phyloP scores from a whole-genome alignment of 1,140 invertebrate genomes.

The Apocrypta bakeri region DNA sequence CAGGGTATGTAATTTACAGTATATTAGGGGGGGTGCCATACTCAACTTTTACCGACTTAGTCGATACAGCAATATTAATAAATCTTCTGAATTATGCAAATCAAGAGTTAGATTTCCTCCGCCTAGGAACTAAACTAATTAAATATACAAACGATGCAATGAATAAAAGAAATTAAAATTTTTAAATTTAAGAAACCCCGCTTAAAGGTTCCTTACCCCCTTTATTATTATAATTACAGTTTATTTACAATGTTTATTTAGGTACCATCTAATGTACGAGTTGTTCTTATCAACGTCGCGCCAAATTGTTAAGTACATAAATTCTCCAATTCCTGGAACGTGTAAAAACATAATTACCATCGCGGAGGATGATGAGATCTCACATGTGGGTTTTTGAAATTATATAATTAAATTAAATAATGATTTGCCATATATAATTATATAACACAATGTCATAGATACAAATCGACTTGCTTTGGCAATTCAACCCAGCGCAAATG shows the following conservation, averaged over 20 bases:
- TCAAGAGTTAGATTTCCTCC: too few relatives aligned
- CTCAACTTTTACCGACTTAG: too few relatives aligned
- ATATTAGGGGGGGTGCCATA: too few relatives aligned
- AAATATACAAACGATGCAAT: too few relatives aligned
- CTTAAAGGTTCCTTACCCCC: too few relatives aligned
- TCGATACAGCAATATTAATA: too few relatives aligned
- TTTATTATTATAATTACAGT: too few relatives aligned
- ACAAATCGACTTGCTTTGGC: constrained; percentile 51
- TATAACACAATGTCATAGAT: constrained; percentile 46
- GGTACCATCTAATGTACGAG: not conserved
- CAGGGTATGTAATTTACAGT: not conserved
- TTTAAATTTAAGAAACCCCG: too few relatives aligned
- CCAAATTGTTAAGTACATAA: constrained; percentile 48
- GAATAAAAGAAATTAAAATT: too few relatives aligned
- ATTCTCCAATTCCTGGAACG: constrained; percentile 53
- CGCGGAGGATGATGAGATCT: constrained; percentile 6
- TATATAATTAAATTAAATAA: not conserved
- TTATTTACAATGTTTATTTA: constrained; percentile 7
- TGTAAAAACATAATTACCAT: constrained; percentile 50
- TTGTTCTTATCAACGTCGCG: not conserved
- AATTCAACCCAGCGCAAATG: constrained; percentile 27
- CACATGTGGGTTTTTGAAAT: constrained; percentile 48
- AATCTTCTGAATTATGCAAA: too few relatives aligned
- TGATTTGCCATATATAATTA: not conserved
- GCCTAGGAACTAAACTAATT: too few relatives aligned